Base-by-base conservation (phyloP, 2,888 invertebrate species). In the Limnephilus rhombicus region DNA sequence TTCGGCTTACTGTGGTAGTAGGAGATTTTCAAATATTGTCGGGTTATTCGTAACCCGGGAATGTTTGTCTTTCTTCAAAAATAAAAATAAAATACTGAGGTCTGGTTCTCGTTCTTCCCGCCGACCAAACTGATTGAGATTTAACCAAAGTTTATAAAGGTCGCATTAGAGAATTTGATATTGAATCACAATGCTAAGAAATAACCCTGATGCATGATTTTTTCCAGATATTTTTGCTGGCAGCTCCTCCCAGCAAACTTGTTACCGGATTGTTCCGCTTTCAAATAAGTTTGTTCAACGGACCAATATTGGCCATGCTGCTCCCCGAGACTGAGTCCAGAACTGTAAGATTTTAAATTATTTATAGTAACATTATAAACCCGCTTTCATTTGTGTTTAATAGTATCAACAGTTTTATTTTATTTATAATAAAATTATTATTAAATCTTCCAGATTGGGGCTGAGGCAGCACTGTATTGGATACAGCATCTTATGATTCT, bases 261-360 rank as follows among this genome's bases (percentile, higher is more conserved):
- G 98, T 98, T 31, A 98, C 98, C 91, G 97, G 97, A 91, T 95
- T 99, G 93, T 99, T 99, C 96, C 97, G 99, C 94, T 97, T 99
- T 95, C 99, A 99, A 95, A 97, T 99, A 95, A 98, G 99, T 96
- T 98, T 98, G 95, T 96, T 99, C 94, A 99, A 99, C 96, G 99
- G 99, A 94, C 99, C 99, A 91, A 96, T 99, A 92, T 96, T 99
- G 94, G 99, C 99, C 92, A 98, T 98, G 95, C 94, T 99, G 93
- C 99, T 99, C 95, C 99, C 99, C 92, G 99, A 99, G 96, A 98
- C 99, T 92, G 99, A 99, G 95, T 98, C 99, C 91, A 97, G 99
- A 95, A 97, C 98, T 95, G 98, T 98, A 96, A 97, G 97, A 45
- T 88, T 91, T 85, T 53, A 92, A 94, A 94, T 93, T 92, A 94